Conservation (phyloP, 2,888 invertebrate genomes). For the Dynastes grantii region DNA sequence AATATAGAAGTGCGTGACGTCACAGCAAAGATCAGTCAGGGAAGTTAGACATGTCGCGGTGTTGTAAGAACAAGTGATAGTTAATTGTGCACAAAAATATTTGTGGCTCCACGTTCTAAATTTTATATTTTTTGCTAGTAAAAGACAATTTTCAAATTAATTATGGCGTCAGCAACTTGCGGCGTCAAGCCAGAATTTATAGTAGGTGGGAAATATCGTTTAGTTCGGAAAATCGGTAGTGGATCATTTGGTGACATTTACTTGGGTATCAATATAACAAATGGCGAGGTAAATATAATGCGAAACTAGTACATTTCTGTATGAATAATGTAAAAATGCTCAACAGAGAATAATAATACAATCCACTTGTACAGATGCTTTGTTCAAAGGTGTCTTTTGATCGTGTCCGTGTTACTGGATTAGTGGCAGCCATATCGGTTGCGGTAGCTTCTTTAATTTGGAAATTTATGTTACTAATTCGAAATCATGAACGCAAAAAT, state of each 20-base stretch:
- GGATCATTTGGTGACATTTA: constrained; percentile 99
- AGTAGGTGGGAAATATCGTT: constrained; percentile 94
- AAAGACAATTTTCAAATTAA: constrained; percentile 66
- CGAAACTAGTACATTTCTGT: constrained; percentile 45
- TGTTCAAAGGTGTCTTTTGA: constrained; percentile 56
- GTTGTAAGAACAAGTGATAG: constrained; percentile 72
- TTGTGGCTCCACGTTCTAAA: constrained; percentile 68
- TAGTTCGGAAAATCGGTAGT: constrained; percentile 97
- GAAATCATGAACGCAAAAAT: background rate
- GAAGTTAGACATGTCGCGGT: constrained; percentile 75
- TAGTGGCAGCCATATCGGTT: constrained; percentile 61
- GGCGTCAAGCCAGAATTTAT: constrained; percentile 80
- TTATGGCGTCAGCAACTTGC: constrained; percentile 68
- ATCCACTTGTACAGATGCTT: constrained; percentile 53
- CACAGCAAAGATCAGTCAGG: constrained; percentile 65
- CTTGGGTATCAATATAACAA: constrained; percentile 92
- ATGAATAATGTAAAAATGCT: background rate
- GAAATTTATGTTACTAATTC: constrained; percentile 30
- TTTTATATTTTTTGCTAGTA: constrained; percentile 65
- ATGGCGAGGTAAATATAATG: constrained; percentile 84
- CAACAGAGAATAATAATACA: constrained; percentile 9
- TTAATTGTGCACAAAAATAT: constrained; percentile 69
- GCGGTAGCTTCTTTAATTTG: constrained; percentile 54
- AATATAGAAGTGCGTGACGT: constrained; percentile 59
- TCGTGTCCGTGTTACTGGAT: constrained; percentile 54